Base-by-base conservation (phyloP, 2,797 vertebrate genomes). In the Oryzias dopingdopingensis region DNA sequence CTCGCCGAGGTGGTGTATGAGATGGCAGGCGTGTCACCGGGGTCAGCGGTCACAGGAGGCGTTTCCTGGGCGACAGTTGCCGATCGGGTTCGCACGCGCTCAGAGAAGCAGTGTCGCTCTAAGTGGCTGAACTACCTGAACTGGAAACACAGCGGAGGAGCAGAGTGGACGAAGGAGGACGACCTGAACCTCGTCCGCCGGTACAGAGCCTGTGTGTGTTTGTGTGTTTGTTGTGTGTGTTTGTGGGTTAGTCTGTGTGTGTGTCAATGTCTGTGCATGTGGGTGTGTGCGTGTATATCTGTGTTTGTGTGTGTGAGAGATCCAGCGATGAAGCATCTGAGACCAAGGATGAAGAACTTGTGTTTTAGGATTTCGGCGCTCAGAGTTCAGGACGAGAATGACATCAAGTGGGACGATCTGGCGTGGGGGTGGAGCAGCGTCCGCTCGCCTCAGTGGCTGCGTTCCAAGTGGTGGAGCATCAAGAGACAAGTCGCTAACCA, bases 391-490 rank as follows among this genome's bases (percentile, higher is more conserved):
- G 96, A 99, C 70, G 97, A 99, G 88, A 98, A 96, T 46, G 95
- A 97, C 37, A 95, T 99, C 79, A 95, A 94, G 40, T 99, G 97
- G 97, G 97, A 99, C 84, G 91, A 96, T 13, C 86, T 99, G 17
- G 93, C 96, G 0, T 96, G 96, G 45, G 97, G 97, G 49, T 99
- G 97, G 97, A 97, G 94, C 82, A 98, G 96, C 52, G 97, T 98
- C 42, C 94, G 97, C 14, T 99, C 97, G 24, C 97, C 97, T 1
- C 97, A 99, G 62, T 99, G 97, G 97, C 93, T 99, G 52, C 92
- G 96, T 42, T 99, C 96, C 64, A 99, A 99, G 93, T 99, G 97
- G 97, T 99, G 97, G 97, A 97, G 95, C 79, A 96, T 99, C 88
- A 99, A 99, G 90, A 95, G 97, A 76, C 96, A 98, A 89, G 96